Evolutionary conservation across 2,888 invertebrate genomes (phyloP).

Genomic region (Stratiomys singularior): DNA sequence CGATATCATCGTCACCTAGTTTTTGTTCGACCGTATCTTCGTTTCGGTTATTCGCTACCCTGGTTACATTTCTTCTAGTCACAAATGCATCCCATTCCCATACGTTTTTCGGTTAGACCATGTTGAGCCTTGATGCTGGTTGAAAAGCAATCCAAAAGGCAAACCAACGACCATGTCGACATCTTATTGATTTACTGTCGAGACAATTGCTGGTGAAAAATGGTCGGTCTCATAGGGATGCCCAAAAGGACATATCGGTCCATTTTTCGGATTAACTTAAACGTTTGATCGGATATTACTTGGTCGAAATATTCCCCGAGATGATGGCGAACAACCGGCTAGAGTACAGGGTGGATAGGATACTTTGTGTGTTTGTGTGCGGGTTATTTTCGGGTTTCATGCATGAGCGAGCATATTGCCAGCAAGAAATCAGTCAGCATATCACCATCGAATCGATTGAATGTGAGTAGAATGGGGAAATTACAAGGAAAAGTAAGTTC

Average conservation of each 20-base stretch:
- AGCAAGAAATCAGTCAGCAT: neutral
- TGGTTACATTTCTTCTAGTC: neutral
- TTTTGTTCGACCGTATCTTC: neutral
- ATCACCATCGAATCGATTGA: neutral
- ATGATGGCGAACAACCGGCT: neutral
- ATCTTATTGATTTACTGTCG: conserved; percentile 52
- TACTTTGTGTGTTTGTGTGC: neutral
- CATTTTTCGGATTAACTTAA: conserved; percentile 51
- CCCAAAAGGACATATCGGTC: conserved; percentile 49
- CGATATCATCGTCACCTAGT: conserved; percentile 19
- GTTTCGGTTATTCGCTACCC: neutral
- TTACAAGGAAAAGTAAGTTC: neutral
- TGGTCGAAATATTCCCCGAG: conserved; percentile 30
- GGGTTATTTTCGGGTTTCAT: conserved; percentile 27
- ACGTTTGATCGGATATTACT: conserved; percentile 49
- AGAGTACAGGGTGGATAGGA: too few relatives aligned
- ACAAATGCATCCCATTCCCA: neutral
- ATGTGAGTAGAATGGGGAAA: neutral
- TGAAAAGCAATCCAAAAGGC: neutral
- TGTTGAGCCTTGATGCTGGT: neutral
- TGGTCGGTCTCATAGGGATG: conserved; percentile 39
- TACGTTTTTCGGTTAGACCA: too few relatives aligned
- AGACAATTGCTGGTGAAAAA: conserved; percentile 45
- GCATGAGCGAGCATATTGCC: conserved; percentile 1
- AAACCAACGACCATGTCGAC: conserved; percentile 24